Conservation (phyloP, 2,888 invertebrate genomes). For the Xiphydria camelus region DNA sequence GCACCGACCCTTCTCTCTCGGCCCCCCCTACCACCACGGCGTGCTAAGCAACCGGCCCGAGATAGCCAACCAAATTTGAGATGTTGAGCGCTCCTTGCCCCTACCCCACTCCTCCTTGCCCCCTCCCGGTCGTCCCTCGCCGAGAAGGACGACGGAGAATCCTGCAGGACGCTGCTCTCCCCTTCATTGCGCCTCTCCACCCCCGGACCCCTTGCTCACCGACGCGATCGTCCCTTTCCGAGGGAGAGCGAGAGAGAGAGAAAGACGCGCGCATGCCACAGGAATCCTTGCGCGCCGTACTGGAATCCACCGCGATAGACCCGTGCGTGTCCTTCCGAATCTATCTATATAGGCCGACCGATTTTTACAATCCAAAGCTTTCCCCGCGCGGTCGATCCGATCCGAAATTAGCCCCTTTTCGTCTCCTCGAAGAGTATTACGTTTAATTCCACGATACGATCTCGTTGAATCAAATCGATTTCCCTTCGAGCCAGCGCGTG, state of each 20-base stretch:
- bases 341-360: no score
- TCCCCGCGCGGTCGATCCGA: no score
- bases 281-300: slow-evolving; percentile 36
- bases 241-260: slow-evolving; percentile 17
- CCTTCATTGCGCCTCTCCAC: background rate
- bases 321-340: slow-evolving; percentile 3
- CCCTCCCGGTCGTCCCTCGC: slow-evolving; percentile 25
- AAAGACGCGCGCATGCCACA: slow-evolving; percentile 31
- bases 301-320: slow-evolving; percentile 17
- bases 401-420: no score
- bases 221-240: background rate
- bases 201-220: background rate
- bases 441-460: no score
- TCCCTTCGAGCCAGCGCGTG: no score
- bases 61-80: slow-evolving; percentile 56
- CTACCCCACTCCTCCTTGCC: slow-evolving; percentile 28
- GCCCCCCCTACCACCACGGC: slow-evolving; percentile 9
- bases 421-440: no score
- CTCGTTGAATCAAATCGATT: no score
- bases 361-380: no score
- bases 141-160: slow-evolving; percentile 21
- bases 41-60: slow-evolving; percentile 29
- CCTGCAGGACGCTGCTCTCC: slow-evolving; percentile 27
- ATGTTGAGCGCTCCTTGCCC: slow-evolving; percentile 38
- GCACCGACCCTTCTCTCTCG: slow-evolving; percentile 8